A percentile compares a stretch with the other conserved stretches of the same genome.
Conservation (phyloP, 2,888 invertebrate genomes). For the Lathronympha strigana region DNA sequence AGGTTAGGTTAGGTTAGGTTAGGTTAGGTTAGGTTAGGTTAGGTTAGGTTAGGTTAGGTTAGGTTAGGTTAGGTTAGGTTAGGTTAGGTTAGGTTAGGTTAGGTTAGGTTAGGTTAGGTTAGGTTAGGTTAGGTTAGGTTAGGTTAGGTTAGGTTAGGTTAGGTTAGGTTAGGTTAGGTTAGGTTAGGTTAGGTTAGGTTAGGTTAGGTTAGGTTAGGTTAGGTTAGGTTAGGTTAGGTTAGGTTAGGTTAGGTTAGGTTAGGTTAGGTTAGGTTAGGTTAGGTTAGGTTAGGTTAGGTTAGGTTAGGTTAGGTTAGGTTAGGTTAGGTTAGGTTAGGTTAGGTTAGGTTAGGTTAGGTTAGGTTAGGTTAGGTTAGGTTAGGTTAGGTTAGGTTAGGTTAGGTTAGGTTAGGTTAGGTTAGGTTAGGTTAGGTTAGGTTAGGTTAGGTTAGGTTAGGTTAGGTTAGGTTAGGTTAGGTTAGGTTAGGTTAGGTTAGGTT, state of each 20-base stretch:
- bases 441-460: conserved; percentile 25
- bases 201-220: conserved; percentile 25
- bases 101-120: conserved; percentile 25
- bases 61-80: conserved; percentile 25
- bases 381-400: conserved; percentile 25
- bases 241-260: conserved; percentile 25
- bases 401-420: conserved; percentile 25
- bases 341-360: conserved; percentile 25
- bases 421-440: conserved; percentile 25
- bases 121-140: conserved; percentile 25
- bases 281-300: conserved; percentile 25
- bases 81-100: conserved; percentile 25
- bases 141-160: conserved; percentile 25
- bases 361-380: conserved; percentile 25
- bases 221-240: conserved; percentile 25
- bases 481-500: conserved; percentile 25
- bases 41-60: conserved; percentile 27
- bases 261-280: conserved; percentile 25
- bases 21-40: conserved; percentile 19
- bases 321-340: conserved; percentile 25
- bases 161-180: conserved; percentile 22
- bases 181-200: conserved; percentile 25
- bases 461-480: conserved; percentile 25
- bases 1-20: conserved; percentile 28
- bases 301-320: conserved; percentile 22